These are phyloP conservation scores for Rallus crepitans DNA, from an alignment of 2,797 vertebrate species.

Conservation along the genomic window DNA sequence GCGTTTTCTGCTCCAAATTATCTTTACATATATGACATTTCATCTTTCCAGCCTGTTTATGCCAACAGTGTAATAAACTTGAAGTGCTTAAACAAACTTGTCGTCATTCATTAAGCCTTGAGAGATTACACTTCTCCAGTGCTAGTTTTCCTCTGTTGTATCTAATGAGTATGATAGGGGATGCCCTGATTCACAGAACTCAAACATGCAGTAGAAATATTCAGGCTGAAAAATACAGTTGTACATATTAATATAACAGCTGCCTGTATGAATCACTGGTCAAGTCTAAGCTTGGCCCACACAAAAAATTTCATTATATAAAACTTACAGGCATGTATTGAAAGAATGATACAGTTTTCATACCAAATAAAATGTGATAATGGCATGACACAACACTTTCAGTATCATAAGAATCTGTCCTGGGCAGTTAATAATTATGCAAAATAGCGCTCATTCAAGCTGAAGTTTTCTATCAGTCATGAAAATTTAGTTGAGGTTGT, in stretches of 20 bases:
- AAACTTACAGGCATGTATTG: neutral
- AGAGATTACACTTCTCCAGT: neutral
- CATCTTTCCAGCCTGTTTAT: neutral
- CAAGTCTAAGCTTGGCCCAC: neutral
- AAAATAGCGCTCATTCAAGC: neutral
- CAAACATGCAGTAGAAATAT: neutral
- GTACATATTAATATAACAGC: neutral
- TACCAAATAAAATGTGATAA: neutral
- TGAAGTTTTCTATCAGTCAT: neutral
- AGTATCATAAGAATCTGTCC: neutral
- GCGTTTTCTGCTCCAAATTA: neutral
- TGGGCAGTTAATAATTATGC: neutral
- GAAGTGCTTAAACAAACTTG: neutral
- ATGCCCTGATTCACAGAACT: neutral
- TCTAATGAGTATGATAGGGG: neutral
- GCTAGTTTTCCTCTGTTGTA: neutral
- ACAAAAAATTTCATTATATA: neutral
- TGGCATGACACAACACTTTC: accelerated
- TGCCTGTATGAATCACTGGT: neutral
- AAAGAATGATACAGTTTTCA: neutral
- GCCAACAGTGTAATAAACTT: neutral
- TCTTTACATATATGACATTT: neutral
- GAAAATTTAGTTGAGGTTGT: neutral
- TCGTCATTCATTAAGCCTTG: neutral
- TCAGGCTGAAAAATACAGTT: neutral